Evolutionary conservation across 1,140 invertebrate genomes (phyloP).

Genomic region (Solenopsis invicta): DNA sequence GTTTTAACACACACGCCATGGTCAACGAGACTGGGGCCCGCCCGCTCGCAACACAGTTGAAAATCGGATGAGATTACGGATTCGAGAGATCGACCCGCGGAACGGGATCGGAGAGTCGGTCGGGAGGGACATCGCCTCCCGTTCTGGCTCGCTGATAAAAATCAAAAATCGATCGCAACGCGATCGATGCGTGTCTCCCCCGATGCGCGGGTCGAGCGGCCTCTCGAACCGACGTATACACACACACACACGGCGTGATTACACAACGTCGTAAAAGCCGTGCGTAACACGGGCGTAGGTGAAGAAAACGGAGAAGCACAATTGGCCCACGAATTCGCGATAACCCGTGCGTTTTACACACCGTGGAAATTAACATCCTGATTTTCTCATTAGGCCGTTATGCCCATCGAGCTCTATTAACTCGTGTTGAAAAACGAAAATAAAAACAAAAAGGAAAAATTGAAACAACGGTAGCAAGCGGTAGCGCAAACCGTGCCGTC

Average conservation of each 20-base stretch:
- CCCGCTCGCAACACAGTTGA: conserved; percentile 82
- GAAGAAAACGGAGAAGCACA: conserved; percentile 25
- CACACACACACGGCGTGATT: conserved; percentile 5
- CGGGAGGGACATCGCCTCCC: background rate
- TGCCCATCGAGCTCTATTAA: conserved; percentile 76
- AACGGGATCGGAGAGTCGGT: conserved; percentile 1
- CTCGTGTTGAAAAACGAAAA: conserved; percentile 66
- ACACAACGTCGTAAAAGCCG: conserved; percentile 49
- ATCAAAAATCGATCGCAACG: conserved; percentile 43
- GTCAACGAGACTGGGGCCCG: conserved; percentile 81
- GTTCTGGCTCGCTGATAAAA: conserved; percentile 38
- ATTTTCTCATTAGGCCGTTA: conserved; percentile 84
- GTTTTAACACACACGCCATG: conserved; percentile 80
- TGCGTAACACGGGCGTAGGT: conserved; percentile 48
- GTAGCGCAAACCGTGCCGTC: conserved; percentile 61
- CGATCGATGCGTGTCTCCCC: conserved; percentile 35
- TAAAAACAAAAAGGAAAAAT: conserved; percentile 28
- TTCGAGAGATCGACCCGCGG: conserved; percentile 63
- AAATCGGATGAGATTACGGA: conserved; percentile 53
- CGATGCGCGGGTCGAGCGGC: conserved; percentile 43
- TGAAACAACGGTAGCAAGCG: conserved; percentile 29
- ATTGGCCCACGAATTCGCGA: conserved; percentile 75
- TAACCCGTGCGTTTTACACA: conserved; percentile 76
- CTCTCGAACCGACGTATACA: conserved; percentile 51
- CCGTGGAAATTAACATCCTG: conserved; percentile 86